phyloP scores from a whole-genome alignment of 2,797 vertebrate species.

The Channallabes apus region DNA sequence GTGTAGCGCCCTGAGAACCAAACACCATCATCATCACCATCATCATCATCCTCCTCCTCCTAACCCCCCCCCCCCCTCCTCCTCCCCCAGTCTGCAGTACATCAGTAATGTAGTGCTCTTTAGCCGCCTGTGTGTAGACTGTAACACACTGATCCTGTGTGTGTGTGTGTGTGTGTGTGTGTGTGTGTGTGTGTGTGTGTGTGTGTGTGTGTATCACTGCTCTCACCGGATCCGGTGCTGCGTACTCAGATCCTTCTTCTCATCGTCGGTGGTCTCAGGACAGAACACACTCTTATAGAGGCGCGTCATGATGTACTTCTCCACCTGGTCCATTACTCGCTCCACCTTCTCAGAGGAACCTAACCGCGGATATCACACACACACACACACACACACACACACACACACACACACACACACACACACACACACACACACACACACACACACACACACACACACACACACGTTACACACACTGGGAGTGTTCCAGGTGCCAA shows the following conservation, averaged over 20 bases:
- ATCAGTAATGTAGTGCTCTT: too few relatives aligned
- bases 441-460: too few relatives aligned
- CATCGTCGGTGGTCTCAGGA: slow-evolving; percentile 94
- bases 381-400: neutral
- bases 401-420: slow-evolving; percentile 9
- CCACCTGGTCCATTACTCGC: slow-evolving; percentile 94
- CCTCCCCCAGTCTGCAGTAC: too few relatives aligned
- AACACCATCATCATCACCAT: neutral
- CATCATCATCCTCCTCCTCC: neutral
- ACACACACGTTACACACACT: neutral
- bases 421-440: too few relatives aligned
- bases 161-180: neutral
- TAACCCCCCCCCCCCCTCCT: neutral
- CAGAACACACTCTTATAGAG: slow-evolving; percentile 96
- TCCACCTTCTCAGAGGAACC: slow-evolving; percentile 90
- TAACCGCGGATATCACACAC: slow-evolving; percentile 54
- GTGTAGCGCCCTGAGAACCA: slow-evolving; percentile 82
- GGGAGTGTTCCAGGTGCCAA: neutral
- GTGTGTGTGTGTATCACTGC: neutral
- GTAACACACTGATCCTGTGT: neutral
- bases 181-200: neutral
- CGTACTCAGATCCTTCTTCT: slow-evolving; percentile 92
- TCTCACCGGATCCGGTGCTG: slow-evolving; percentile 89
- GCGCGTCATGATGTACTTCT: slow-evolving; percentile 96
- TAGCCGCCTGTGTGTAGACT: too few relatives aligned